Evolutionary conservation across 92 coral and sea anemone genomes (phyloP).

Genomic region (Blastomussa wellsi): DNA sequence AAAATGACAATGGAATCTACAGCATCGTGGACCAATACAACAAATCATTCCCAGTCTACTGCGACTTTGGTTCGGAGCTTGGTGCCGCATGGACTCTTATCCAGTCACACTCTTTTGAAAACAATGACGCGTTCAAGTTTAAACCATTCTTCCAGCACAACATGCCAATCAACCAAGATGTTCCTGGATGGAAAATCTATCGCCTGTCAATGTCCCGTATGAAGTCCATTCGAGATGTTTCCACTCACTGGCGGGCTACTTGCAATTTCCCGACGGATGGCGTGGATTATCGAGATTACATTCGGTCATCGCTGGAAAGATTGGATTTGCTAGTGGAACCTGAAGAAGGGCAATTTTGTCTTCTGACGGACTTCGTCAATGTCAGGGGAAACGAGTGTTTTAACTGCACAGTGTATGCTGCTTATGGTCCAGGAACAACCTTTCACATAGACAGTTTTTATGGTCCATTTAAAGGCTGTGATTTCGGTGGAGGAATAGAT

Average conservation of each 20-base stretch:
- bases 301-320: not conserved
- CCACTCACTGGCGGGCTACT: conserved; percentile 62
- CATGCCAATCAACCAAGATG: conserved; percentile 31
- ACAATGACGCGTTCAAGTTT: not conserved
- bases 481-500: not conserved
- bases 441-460: conserved; percentile 11
- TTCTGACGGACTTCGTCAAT: conserved; percentile 8
- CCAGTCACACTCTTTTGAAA: conserved; percentile 23
- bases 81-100: conserved; percentile 57
- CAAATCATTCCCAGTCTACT: conserved; percentile 19
- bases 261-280: conserved; percentile 35
- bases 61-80: conserved; percentile 54
- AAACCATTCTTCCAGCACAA: conserved; percentile 20
- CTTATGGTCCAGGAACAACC: not conserved
- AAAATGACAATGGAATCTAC: conserved; percentile 29
- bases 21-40: conserved; percentile 18
- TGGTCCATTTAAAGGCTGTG: not conserved
- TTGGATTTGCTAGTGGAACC: not conserved
- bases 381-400: not conserved
- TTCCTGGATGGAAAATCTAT: conserved; percentile 27
- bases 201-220: too few species aligned
- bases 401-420: not conserved
- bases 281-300: conserved; percentile 47
- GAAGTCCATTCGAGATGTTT: conserved; percentile 36
- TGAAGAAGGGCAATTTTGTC: not conserved